Evolutionary conservation across 2,888 invertebrate species (phyloP).

Genomic region (Agrypnus murinus): DNA sequence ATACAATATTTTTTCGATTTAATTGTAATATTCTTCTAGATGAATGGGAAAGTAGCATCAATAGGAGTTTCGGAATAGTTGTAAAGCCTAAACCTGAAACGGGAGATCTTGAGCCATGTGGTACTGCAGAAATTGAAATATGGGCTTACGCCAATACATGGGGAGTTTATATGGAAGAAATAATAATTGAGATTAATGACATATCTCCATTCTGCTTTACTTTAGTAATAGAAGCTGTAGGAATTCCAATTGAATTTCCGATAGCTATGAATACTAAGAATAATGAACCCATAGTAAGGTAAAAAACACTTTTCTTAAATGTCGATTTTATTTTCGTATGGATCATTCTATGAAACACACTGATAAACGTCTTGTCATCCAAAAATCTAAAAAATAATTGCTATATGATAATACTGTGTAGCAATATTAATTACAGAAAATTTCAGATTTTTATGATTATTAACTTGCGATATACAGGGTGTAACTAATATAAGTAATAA

Average conservation of each 20-base stretch:
- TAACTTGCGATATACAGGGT: too few species aligned
- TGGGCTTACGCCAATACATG: conserved; percentile 71
- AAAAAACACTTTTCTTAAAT: conserved; percentile 31
- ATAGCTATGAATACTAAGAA: conserved; percentile 63
- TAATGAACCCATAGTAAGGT: conserved; percentile 64
- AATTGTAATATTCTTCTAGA: conserved; percentile 30
- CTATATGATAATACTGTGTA: too few species aligned
- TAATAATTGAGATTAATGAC: conserved; percentile 67
- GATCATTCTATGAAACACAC: too few species aligned
- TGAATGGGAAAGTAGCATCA: conserved; percentile 62
- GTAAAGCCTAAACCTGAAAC: conserved; percentile 62
- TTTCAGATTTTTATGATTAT: too few species aligned
- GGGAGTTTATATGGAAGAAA: conserved; percentile 71
- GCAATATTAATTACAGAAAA: too few species aligned
- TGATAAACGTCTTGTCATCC: too few species aligned
- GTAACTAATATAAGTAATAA: too few species aligned
- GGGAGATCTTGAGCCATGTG: conserved; percentile 59
- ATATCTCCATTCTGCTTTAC: conserved; percentile 66
- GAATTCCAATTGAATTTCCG: conserved; percentile 68
- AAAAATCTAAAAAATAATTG: too few species aligned
- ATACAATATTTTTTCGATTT: neutral
- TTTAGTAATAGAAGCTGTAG: conserved; percentile 66
- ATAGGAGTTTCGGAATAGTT: conserved; percentile 64
- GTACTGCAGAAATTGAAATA: conserved; percentile 63
- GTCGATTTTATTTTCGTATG: neutral